Evolutionary conservation across 1,140 invertebrate genomes (phyloP), one percentile per base, ranked within the genome.

Genomic region (Oreohelix idahoensis): DNA sequence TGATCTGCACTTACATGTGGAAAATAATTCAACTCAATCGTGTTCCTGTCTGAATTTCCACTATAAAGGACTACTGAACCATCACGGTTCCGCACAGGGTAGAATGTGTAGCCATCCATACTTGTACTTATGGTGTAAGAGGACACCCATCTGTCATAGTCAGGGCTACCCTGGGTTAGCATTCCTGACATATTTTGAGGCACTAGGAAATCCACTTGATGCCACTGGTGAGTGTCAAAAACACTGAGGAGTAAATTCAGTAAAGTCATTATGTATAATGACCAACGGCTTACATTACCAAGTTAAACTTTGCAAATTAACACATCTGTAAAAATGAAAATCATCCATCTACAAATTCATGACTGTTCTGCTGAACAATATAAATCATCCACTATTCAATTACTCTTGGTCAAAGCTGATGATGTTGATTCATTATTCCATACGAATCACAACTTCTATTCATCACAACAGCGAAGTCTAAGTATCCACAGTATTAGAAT

Each of bases 141-240:
- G 17, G 83, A 84, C 17, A 88, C 74, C 84, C 85, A 88, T 69
- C 63, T 73, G 13, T 85, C 83, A 42, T 81, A 79, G 17, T 74
- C 58, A 4, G 86, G 85, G 75, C 86, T 87, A 10, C 86, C 86
- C 78, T 87, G 86, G 15, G 85, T 86, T 20, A 85, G 74, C 13
- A 87, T 63, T 20, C 85, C 86, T 26, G 86, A 84, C 20, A 87
- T 75, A 20, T 76, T 69, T 63, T 82, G 58, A 23, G 86, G 83
- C 17, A 66, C 51, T 10, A 45, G 23, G 38, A 84, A 79, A 63
- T 87, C 83, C 32, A 87, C 83, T 38, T 86, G 74, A 36, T 84
- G 83, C 86, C 86, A 87, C 66, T 83, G 74, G 35, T 84, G 81
- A 0, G 38, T 58, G 26, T 84, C 82, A 63, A 26, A 53, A 36